phyloP scores from a whole-genome alignment of 2,113 vertebrate species.

The Pituophis catenifer region DNA sequence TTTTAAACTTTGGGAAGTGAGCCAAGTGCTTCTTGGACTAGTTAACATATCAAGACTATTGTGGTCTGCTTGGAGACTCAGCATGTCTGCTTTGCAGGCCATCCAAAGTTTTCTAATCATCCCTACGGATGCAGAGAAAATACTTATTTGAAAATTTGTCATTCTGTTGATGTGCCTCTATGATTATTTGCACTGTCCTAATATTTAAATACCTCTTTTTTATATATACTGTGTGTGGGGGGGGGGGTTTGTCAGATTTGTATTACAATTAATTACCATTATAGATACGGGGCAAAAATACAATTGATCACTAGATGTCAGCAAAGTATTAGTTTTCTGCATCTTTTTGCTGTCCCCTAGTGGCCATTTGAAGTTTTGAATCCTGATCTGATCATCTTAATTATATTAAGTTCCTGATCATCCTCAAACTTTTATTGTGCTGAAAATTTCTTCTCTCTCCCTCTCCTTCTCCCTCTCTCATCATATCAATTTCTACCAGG shows the following conservation, averaged over 20 bases:
- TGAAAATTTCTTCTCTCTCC: background rate
- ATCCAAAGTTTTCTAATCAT: background rate
- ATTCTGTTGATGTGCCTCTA: background rate
- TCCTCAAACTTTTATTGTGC: background rate
- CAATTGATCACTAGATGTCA: background rate
- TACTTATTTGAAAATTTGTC: background rate
- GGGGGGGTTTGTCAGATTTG: background rate
- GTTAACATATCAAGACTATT: background rate
- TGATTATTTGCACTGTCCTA: background rate
- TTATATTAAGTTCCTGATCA: background rate
- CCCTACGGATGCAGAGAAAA: background rate
- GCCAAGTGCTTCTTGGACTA: background rate
- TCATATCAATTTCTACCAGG: background rate
- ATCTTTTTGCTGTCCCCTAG: background rate
- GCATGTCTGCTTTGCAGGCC: background rate
- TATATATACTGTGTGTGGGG: background rate
- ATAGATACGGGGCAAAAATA: background rate
- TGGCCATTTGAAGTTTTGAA: background rate
- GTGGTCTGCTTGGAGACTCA: background rate
- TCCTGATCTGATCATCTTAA: background rate
- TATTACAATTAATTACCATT: background rate
- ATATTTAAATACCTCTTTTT: background rate
- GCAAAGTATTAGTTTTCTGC: background rate
- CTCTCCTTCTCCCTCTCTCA: too few species aligned
- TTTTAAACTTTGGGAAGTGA: background rate